These are phyloP conservation scores for Periparus ater DNA, from an alignment of 2,797 vertebrate species.

Conservation along the genomic window DNA sequence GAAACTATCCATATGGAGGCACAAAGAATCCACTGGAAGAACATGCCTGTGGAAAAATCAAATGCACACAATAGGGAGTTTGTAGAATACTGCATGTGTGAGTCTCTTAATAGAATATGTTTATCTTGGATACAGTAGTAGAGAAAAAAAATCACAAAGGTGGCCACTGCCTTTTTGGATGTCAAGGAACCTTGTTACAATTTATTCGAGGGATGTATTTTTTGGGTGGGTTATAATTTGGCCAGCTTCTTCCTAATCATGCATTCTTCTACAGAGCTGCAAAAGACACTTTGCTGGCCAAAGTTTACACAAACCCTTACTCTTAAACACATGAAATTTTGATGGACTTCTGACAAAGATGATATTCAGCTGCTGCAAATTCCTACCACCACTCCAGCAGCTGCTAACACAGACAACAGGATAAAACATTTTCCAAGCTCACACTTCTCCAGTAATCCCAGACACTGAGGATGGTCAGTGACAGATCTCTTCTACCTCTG, in stretches of 20 bases:
- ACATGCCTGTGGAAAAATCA: conserved; percentile 84
- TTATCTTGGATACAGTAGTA: background rate
- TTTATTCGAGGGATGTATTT: background rate
- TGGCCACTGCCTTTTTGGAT: background rate
- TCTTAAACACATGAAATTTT: background rate
- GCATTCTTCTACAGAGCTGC: background rate
- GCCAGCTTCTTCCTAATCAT: background rate
- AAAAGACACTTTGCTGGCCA: background rate
- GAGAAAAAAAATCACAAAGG: background rate
- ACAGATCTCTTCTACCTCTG: background rate
- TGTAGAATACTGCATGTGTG: background rate
- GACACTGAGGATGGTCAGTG: background rate
- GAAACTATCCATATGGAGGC: conserved; percentile 86
- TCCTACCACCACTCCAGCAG: background rate
- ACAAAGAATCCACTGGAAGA: conserved; percentile 93
- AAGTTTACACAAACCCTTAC: background rate
- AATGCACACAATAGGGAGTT: background rate
- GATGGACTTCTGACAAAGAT: background rate
- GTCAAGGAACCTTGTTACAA: background rate
- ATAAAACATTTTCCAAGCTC: background rate
- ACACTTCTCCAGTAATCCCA: background rate
- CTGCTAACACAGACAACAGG: background rate
- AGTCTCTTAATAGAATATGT: background rate
- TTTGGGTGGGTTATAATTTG: background rate
- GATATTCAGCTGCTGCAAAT: background rate